Conservation (phyloP, 2,113 vertebrate species). For the Muscicapa adusta region DNA sequence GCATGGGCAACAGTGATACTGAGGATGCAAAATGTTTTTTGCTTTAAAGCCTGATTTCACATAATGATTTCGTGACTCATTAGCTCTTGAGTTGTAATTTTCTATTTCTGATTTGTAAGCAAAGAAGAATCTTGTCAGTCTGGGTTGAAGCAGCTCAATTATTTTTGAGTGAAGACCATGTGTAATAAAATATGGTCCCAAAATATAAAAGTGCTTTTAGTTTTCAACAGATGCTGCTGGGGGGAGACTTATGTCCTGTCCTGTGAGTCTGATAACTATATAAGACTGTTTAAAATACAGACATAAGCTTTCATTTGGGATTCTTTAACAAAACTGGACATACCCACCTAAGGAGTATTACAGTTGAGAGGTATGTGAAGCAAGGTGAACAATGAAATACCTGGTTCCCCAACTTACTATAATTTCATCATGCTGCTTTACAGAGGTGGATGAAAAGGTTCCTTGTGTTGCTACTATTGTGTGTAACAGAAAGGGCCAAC, state of each 20-base stretch:
- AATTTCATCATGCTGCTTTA: neutral
- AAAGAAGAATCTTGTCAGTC: neutral
- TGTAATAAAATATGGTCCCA: neutral
- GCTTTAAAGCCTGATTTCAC: neutral
- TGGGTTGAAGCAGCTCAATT: neutral
- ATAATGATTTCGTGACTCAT: slow-evolving; percentile 15
- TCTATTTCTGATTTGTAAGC: slow-evolving; percentile 2
- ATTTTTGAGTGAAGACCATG: neutral
- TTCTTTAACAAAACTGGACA: neutral
- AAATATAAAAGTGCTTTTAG: neutral
- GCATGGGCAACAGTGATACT: neutral
- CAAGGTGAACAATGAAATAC: neutral
- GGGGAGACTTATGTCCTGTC: neutral
- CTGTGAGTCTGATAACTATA: neutral
- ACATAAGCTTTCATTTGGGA: neutral
- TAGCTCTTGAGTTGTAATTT: neutral
- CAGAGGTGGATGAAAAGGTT: neutral
- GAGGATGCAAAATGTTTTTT: neutral
- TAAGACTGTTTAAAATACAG: neutral
- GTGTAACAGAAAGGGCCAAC: neutral
- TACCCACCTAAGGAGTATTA: neutral
- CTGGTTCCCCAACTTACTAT: neutral
- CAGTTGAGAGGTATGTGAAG: neutral
- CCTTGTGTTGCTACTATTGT: neutral
- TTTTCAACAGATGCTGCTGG: neutral